Base-by-base conservation (phyloP, 2,113 vertebrate genomes). In the Istiophorus platypterus region DNA sequence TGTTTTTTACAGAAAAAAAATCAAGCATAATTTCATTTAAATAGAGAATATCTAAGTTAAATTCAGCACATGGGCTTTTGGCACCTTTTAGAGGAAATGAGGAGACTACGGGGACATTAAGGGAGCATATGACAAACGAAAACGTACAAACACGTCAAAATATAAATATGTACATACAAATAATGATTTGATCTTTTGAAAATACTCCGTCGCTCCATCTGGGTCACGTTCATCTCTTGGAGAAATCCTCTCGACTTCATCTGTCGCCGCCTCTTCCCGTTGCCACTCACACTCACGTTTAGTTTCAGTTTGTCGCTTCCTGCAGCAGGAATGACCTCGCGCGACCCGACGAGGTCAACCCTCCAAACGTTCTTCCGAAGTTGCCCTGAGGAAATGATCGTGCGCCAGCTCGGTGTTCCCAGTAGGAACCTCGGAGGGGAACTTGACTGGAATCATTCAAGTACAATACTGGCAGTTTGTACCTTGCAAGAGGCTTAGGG, bases 111-210 rank as follows among this genome's bases (percentile, higher is more conserved):
- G 41, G 64, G 58, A 37, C 66, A 66, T 59, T 78, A 80, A 70
- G 47, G 49, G 59, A 69, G 18, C 41, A 7, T 8, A 13, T 56
- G 77, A 78, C 65, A 18, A 85, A 79, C 20, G 9, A 78, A 78
- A 86, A 88, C 51, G 15, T 79, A 87, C 77, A 85, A 88, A 90
- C 78, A 80, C 78, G 37, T 76, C 24, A 79, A 86, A 88, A 85
- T 80, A 85, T 79, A 81, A 88, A 88, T 91, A 85, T 88, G 66
- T 90, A 92, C 76, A 86, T 79, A 84, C 65, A 85, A 80, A 79
- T 68, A 72, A 85, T 79, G 27, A 66, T 85, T 82, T 81, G 63
- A 84, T 86, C 76, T 63, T 78, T 81, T 64, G 69, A 83, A 89
- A 89, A 87, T 82, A 72, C 61, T 79, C 72, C 45, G 8, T 72